A percentile compares a stretch with the other conserved stretches of the same genome.
Conservation (phyloP, 2,113 vertebrate genomes). For the Chloroceryle aenea region DNA sequence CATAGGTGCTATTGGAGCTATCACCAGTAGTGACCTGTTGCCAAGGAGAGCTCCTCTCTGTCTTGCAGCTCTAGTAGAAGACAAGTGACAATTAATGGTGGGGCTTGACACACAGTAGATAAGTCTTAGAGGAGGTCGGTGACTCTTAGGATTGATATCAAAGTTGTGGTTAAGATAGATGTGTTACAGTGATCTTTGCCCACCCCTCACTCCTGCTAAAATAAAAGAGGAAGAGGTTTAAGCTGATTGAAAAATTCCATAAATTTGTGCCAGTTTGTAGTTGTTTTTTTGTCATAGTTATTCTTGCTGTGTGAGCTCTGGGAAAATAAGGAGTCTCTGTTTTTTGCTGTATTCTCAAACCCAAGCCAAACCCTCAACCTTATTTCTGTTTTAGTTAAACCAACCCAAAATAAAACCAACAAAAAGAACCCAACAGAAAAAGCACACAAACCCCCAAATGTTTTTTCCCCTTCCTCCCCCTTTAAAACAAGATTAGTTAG, state of each 20-base stretch:
- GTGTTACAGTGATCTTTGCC: neutral
- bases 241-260: neutral
- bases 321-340: neutral
- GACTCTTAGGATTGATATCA: neutral
- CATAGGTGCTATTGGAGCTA: neutral
- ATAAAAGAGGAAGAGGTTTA: neutral
- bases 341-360: neutral
- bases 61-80: neutral
- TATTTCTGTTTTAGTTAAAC: neutral
- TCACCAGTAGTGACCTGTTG: neutral
- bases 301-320: neutral
- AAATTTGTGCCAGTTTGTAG: neutral
- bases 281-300: neutral
- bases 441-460: neutral
- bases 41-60: neutral
- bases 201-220: neutral
- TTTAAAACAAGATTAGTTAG: neutral
- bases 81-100: neutral
- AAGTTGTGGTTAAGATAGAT: neutral
- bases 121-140: neutral
- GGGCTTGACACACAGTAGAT: neutral
- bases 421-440: neutral
- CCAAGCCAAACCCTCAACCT: neutral
- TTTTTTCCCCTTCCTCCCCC: fast-evolving
- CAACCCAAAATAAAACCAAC: too few species aligned